phyloP scores from a whole-genome alignment of 1,140 invertebrate genomes.

The Idris sp. region DNA sequence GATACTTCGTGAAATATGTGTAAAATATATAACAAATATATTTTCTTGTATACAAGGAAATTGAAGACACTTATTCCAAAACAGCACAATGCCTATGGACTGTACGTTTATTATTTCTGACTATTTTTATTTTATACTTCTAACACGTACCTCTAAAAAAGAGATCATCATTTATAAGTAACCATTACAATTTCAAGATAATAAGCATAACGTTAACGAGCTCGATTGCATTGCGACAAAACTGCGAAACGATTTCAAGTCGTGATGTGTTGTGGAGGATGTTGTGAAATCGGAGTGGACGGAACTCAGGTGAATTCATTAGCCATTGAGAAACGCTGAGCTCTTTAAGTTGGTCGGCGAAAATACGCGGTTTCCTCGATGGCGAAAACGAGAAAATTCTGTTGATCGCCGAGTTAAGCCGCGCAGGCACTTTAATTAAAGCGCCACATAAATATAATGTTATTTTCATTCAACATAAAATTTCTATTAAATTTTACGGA shows the following conservation, averaged over 20 bases:
- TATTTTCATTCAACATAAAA: no score
- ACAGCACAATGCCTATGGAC: no score
- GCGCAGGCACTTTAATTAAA: conserved; percentile 18
- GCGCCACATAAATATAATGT: no score
- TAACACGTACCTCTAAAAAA: no score
- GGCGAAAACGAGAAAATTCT: conserved; percentile 57
- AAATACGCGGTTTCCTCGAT: conserved; percentile 56
- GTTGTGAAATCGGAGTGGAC: conserved; percentile 60
- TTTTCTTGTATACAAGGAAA: no score
- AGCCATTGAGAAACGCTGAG: conserved; percentile 55
- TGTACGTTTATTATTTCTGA: no score
- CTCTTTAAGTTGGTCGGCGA: conserved; percentile 58
- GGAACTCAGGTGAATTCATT: conserved; percentile 61
- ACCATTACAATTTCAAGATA: no score
- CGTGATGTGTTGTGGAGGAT: conserved; percentile 32
- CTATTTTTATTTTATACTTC: no score
- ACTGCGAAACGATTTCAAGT: conserved; percentile 19
- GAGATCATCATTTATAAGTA: conserved; percentile 26
- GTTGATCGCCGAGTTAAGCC: conserved; percentile 6
- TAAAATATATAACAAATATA: no score
- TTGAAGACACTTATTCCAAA: no score
- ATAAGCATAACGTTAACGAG: conserved; percentile 25
- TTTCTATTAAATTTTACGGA: no score
- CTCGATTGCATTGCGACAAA: conserved; percentile 40
- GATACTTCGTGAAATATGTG: no score